phyloP scores from a whole-genome alignment of 2,113 vertebrate genomes.

The Paracanthobrama guichenoti region DNA sequence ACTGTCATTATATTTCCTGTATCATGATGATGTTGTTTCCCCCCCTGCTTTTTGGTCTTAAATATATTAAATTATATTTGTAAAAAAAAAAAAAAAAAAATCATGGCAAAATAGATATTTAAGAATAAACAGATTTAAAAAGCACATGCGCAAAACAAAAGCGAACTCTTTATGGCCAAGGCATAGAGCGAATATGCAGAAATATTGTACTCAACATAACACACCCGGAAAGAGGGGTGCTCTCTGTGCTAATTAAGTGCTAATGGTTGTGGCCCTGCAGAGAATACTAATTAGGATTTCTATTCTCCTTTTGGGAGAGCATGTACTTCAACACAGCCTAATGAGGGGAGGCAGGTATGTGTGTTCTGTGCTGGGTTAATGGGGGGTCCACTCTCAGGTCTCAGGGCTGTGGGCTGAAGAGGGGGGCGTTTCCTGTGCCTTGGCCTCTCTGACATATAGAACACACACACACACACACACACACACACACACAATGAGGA shows the following conservation, averaged over 20 bases:
- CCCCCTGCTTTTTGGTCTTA: neutral
- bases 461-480: slow-evolving; percentile 41
- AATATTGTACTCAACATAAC: slow-evolving; percentile 67
- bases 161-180: slow-evolving; percentile 51
- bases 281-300: slow-evolving; percentile 80
- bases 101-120: too few species aligned
- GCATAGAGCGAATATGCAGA: slow-evolving; percentile 63
- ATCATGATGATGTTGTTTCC: neutral
- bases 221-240: slow-evolving; percentile 70
- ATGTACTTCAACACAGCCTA: slow-evolving; percentile 74
- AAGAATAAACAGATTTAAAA: neutral
- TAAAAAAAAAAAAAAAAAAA: too few species aligned
- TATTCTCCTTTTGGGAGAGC: slow-evolving; percentile 66
- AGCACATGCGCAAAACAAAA: slow-evolving; percentile 42
- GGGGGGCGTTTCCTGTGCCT: slow-evolving; percentile 74
- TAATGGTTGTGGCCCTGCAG: slow-evolving; percentile 78
- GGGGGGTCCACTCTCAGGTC: slow-evolving; percentile 71
- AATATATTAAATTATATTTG: too few species aligned
- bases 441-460: slow-evolving; percentile 62
- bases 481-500: slow-evolving; percentile 21
- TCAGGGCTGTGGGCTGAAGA: slow-evolving; percentile 64
- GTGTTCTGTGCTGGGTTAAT: slow-evolving; percentile 75
- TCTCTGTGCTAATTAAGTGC: slow-evolving; percentile 79
- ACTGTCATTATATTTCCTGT: too few species aligned
- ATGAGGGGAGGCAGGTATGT: slow-evolving; percentile 79